phyloP scores from a whole-genome alignment of 1,140 invertebrate genomes.

The Paraescarpia echinospica region DNA sequence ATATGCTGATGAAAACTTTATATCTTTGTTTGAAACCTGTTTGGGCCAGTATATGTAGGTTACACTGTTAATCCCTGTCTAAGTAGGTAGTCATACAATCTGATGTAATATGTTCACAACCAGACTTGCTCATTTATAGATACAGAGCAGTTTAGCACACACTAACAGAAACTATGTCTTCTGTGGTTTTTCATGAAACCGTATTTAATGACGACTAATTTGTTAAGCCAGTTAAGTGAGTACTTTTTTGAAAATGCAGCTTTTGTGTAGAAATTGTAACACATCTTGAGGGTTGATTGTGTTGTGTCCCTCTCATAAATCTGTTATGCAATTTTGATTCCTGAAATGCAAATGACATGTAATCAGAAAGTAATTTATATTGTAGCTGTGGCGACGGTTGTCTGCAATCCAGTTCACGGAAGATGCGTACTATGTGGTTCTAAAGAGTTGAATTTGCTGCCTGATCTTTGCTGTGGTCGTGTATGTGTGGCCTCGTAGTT shows the following conservation, averaged over 20 bases:
- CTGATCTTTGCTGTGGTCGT: background rate
- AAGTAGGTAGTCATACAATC: background rate
- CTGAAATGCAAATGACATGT: background rate
- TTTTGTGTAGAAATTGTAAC: background rate
- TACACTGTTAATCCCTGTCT: background rate
- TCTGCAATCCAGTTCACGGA: background rate
- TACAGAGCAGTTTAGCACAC: background rate
- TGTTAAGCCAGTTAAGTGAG: background rate
- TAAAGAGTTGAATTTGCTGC: background rate
- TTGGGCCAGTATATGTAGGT: too few relatives aligned
- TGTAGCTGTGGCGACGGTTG: background rate
- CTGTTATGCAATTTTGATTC: background rate
- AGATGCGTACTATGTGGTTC: background rate
- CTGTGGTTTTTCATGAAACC: background rate
- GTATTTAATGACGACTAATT: background rate
- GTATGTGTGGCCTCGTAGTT: background rate
- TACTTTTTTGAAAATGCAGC: background rate
- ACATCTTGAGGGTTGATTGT: background rate
- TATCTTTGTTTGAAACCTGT: background rate
- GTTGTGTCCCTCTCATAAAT: background rate
- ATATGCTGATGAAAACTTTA: background rate
- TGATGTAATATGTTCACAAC: background rate
- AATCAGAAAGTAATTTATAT: background rate
- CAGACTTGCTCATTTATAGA: background rate
- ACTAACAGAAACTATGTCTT: background rate